Base-by-base conservation (phyloP, 1,140 invertebrate genomes). In the Zaprionus gabonicus region DNA sequence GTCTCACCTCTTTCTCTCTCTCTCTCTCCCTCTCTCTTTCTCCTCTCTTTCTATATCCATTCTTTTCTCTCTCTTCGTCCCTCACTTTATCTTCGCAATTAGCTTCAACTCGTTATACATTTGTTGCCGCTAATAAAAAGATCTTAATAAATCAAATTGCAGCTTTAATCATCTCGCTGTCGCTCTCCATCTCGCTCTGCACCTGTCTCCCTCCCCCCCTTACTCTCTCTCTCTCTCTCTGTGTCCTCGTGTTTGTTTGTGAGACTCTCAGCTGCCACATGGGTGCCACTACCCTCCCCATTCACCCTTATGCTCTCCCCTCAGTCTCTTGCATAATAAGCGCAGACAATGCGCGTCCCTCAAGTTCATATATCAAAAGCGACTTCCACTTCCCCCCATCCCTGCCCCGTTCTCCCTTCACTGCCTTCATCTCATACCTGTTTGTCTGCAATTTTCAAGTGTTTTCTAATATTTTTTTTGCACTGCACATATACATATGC, bases 361-460 rank as follows among this genome's bases (percentile, higher is more conserved):
- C 82, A 90, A 90, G 84, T 88, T 88, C 84, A 88, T 88, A 90
- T 90, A 85, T 88, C 85, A 88, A 88, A 84, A 77, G 65, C 60
- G 53, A 58, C 36, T 6, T 34, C 17, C 7, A 9, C 65, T 23
- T 20, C n/a, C 41, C 15, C 0, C 1, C 15, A n/a, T 51, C 23
- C 23, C 23, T 23, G 23, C 23, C 23, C 23, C 23, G 23, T 23
- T 38, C 64, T 46, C 41, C n/a, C 38, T 41, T 41, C 38, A n/a
- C 38, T 41, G 13, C 13, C 4, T n/a, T 17, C 6, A 2, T 3
- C 46, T 53, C 17, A 23, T 23, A 67, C 20, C 46, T 25, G 10
- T 12, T 12, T 90, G 84, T 90, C 84, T 87, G 85, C 84, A 83
- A 70, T 76, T 80, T 88, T 90, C 79, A 83, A 83, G 68, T 83